Conservation (phyloP, 1,140 invertebrate species). For the Macrosteles quadrilineatus region DNA sequence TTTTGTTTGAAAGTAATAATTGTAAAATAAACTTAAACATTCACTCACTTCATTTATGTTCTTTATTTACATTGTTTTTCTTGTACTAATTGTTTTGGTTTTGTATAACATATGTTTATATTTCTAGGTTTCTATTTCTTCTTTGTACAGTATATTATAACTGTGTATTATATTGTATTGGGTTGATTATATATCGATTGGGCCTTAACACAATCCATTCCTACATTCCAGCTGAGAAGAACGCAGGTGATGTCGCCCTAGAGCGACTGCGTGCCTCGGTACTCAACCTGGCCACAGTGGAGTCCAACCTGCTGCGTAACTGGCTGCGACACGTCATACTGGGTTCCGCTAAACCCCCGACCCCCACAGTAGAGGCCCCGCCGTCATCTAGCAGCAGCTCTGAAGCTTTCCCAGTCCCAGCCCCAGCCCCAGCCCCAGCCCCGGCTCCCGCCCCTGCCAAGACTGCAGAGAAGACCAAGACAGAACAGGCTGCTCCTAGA, state of each 20-base stretch:
- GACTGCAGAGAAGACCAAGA: slow-evolving; percentile 17
- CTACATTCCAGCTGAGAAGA: slow-evolving; percentile 56
- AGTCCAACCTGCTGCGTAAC: slow-evolving; percentile 62
- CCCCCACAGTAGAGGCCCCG: slow-evolving; percentile 48
- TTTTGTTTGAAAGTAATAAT: too few relatives aligned
- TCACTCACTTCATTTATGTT: too few relatives aligned
- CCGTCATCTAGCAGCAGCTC: slow-evolving; percentile 41
- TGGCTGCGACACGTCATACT: slow-evolving; percentile 71
- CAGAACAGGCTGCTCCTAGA: slow-evolving; percentile 24
- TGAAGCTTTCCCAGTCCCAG: slow-evolving; percentile 40
- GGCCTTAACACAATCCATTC: too few relatives aligned
- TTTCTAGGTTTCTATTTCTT: too few relatives aligned
- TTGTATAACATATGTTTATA: too few relatives aligned
- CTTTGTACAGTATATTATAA: too few relatives aligned
- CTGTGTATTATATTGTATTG: too few relatives aligned
- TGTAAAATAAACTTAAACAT: too few relatives aligned
- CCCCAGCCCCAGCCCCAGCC: too few relatives aligned
- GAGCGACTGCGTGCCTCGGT: slow-evolving; percentile 70
- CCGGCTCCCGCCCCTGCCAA: slow-evolving; percentile 9
- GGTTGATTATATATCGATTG: too few relatives aligned
- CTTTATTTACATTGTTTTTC: too few relatives aligned
- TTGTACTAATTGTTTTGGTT: too few relatives aligned
- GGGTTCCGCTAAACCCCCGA: slow-evolving; percentile 57
- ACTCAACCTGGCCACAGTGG: slow-evolving; percentile 64
- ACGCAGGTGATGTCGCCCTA: slow-evolving; percentile 60